Evolutionary conservation across 2,113 vertebrate species (phyloP).

Genomic region (Dolichotis patagonum): DNA sequence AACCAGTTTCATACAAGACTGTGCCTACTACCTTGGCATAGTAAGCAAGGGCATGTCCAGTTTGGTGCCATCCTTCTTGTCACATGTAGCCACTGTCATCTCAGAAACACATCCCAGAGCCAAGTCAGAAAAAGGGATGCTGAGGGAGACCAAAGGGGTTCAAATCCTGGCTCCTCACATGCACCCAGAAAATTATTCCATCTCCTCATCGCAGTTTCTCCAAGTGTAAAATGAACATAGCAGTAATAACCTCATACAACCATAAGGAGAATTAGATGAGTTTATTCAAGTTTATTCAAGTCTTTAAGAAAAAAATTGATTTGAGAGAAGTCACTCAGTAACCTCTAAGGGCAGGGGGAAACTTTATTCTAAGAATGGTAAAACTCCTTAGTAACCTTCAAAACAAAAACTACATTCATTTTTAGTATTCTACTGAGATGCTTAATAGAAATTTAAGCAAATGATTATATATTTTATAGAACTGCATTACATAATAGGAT

Average conservation of each 20-base stretch:
- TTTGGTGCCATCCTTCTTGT: not conserved
- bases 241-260: not conserved
- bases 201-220: not conserved
- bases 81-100: accelerated
- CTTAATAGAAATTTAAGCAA: conserved; percentile 8
- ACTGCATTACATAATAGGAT: not conserved
- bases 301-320: not conserved
- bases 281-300: not conserved
- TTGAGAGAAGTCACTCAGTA: not conserved
- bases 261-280: not conserved
- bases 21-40: not conserved
- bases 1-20: not conserved
- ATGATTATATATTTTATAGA: not conserved
- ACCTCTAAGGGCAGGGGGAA: not conserved
- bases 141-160: not conserved
- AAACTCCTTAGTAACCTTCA: conserved; percentile 7
- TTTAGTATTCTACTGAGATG: not conserved
- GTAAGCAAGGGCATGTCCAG: not conserved
- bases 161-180: not conserved
- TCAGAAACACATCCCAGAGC: not conserved
- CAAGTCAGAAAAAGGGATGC: not conserved
- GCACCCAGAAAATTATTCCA: not conserved
- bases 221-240: not conserved
- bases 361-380: not conserved
- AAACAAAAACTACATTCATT: conserved; percentile 1